phyloP scores from a whole-genome alignment of 2,888 invertebrate species.

The Pandemis cinnamomeana region DNA sequence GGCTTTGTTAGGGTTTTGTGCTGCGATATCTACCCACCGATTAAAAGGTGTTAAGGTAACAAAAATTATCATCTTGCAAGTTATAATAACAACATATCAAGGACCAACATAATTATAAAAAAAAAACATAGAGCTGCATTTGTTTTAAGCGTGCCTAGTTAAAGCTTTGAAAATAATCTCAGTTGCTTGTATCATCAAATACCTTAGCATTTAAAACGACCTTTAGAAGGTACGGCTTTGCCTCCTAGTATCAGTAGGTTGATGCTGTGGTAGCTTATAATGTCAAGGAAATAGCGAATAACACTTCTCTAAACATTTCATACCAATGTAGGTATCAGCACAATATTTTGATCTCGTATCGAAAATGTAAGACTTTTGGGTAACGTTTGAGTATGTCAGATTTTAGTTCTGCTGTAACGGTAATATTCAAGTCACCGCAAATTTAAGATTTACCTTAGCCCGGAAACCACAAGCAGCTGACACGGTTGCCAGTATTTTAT shows the following conservation, averaged over 20 bases:
- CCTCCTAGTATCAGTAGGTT: slow-evolving; percentile 22
- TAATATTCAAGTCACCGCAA: slow-evolving; percentile 12
- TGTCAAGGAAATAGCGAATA: slow-evolving; percentile 60
- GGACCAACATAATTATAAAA: not conserved
- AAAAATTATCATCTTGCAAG: too few species aligned
- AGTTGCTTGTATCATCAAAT: slow-evolving; percentile 17
- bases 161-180: not conserved
- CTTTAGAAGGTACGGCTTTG: slow-evolving; percentile 50
- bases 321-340: not conserved
- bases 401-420: slow-evolving; percentile 13
- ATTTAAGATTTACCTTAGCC: slow-evolving; percentile 22
- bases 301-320: slow-evolving; percentile 2
- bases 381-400: not conserved
- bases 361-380: not conserved
- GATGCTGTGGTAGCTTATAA: slow-evolving; percentile 49
- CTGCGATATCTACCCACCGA: not conserved
- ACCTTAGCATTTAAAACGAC: slow-evolving; percentile 52
- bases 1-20: slow-evolving; percentile 15
- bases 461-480: slow-evolving; percentile 10
- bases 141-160: not conserved
- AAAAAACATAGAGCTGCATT: not conserved
- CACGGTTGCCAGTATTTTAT: slow-evolving; percentile 27
- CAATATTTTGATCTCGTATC: not conserved
- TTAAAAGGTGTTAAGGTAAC: not conserved
- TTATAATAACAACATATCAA: not conserved